Percentiles rank a stretch among this genome's conserved stretches.
phyloP scores from a whole-genome alignment of 2,113 vertebrate genomes.

The Pimephales promelas region DNA sequence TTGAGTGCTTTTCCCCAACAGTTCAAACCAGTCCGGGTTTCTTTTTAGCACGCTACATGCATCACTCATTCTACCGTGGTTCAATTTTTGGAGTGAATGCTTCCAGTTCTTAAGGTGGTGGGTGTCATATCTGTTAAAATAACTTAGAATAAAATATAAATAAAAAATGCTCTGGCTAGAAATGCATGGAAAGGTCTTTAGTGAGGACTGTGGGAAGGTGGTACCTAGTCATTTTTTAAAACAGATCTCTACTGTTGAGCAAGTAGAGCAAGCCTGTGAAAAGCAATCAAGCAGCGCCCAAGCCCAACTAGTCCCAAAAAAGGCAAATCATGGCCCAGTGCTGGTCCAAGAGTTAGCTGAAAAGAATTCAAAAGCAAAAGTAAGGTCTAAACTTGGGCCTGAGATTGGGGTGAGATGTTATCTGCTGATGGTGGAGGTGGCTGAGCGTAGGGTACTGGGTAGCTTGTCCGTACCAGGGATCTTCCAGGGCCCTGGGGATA shows the following conservation, averaged over 20 bases:
- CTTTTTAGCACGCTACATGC: constrained; percentile 70
- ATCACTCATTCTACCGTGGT: constrained; percentile 74
- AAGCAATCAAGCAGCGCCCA: constrained; percentile 14
- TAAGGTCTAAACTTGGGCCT: background rate
- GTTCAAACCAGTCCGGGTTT: constrained; percentile 6
- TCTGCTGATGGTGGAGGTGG: constrained; percentile 90
- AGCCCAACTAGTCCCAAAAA: background rate
- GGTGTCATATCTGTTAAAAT: constrained; percentile 89
- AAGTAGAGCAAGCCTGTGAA: constrained; percentile 14
- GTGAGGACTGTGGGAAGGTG: constrained; percentile 46
- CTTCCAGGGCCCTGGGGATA: constrained; percentile 96
- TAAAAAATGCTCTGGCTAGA: constrained; percentile 78
- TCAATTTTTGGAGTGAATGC: constrained; percentile 69
- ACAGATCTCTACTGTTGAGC: background rate
- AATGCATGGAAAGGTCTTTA: constrained; percentile 58
- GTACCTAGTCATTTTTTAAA: background rate
- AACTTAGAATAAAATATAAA: constrained; percentile 91
- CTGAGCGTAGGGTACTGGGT: constrained; percentile 84
- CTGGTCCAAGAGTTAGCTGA: constrained; percentile 18
- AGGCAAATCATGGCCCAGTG: background rate
- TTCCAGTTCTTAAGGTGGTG: constrained; percentile 87
- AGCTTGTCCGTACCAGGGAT: constrained; percentile 95
- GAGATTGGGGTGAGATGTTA: constrained; percentile 68
- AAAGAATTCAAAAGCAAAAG: constrained; percentile 9
- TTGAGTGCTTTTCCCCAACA: constrained; percentile 46